phyloP scores from a whole-genome alignment of 2,888 invertebrate genomes.

The Plemyria rubiginata region DNA sequence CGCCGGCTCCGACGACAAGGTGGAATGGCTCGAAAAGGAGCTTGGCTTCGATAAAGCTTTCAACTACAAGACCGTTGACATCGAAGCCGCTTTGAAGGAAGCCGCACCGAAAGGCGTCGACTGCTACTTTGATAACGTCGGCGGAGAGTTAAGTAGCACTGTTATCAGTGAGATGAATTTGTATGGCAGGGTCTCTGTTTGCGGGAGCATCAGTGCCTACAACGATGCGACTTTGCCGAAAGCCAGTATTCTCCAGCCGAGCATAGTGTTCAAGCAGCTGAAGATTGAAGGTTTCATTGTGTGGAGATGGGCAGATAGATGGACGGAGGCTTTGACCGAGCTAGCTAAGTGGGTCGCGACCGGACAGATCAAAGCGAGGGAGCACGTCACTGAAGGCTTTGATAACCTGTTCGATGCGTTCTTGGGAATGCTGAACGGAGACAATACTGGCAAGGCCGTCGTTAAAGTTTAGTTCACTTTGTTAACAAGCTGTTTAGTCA shows the following conservation, averaged over 20 bases:
- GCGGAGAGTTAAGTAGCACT: constrained; percentile 85
- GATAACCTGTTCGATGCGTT: constrained; percentile 89
- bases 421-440: constrained; percentile 85
- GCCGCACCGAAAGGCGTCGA: constrained; percentile 77
- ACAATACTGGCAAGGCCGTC: constrained; percentile 88
- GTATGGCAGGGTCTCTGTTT: constrained; percentile 84
- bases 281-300: constrained; percentile 86
- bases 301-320: constrained; percentile 81
- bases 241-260: constrained; percentile 79
- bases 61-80: constrained; percentile 88
- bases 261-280: constrained; percentile 83
- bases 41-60: constrained; percentile 88
- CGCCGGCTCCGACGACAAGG: constrained; percentile 89
- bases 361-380: constrained; percentile 87
- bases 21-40: constrained; percentile 86
- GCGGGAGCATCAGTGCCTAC: constrained; percentile 87
- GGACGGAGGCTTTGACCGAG: constrained; percentile 84
- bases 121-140: constrained; percentile 91
- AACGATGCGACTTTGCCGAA: constrained; percentile 56
- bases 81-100: constrained; percentile 82
- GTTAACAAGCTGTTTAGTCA: not conserved
- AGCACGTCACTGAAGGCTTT: constrained; percentile 88
- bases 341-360: constrained; percentile 85
- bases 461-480: constrained; percentile 78
- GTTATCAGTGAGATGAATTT: constrained; percentile 85